Conservation (phyloP, 1,140 invertebrate genomes). For the Delia radicum region DNA sequence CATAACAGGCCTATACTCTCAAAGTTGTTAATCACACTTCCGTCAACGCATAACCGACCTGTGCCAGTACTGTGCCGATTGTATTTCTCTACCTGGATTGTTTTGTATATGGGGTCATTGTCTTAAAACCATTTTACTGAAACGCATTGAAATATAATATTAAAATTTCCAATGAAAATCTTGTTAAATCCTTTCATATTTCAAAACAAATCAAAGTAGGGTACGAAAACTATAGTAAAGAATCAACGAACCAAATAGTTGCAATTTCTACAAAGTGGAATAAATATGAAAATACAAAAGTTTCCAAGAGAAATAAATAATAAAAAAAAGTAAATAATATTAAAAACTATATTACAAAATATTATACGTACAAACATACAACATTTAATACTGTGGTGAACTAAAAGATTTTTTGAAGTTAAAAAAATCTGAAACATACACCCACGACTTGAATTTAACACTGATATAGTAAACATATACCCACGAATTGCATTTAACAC, state of each 20-base stretch:
- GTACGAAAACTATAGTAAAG: neutral
- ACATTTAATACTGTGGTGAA: neutral
- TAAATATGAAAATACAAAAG: neutral
- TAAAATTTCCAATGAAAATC: no score
- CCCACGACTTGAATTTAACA: neutral
- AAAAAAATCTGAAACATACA: neutral
- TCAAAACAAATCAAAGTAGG: neutral
- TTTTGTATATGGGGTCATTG: no score
- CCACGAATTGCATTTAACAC: neutral
- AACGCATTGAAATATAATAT: no score
- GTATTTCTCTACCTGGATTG: no score
- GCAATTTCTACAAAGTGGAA: neutral
- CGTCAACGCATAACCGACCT: no score
- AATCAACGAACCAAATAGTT: neutral
- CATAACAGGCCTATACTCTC: no score
- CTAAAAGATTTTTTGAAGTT: neutral
- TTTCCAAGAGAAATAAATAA: neutral
- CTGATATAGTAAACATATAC: no score
- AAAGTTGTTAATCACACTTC: no score
- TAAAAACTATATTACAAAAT: neutral
- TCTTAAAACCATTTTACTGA: no score
- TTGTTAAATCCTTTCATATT: no score
- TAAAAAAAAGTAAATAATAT: neutral
- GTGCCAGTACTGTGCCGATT: no score
- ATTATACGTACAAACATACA: neutral